Evolutionary conservation across 2,888 invertebrate species (phyloP), one percentile per base, ranked within the genome.

Genomic region (Rhynchonema sp.): DNA sequence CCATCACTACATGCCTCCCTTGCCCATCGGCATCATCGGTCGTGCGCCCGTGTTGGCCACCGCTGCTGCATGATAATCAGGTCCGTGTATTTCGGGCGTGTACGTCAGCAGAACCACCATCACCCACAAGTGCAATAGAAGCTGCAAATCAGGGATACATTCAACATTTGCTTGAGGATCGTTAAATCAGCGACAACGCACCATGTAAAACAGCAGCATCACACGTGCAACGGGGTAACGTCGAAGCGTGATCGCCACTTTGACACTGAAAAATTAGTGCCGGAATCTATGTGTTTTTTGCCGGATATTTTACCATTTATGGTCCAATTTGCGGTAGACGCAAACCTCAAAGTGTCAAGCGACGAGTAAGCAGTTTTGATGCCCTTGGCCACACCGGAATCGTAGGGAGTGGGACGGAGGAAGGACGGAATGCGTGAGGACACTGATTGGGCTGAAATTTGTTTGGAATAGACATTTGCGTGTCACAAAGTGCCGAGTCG

Each of bases 151-250:
- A 27, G 26, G 22, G 3, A 23, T 17, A 6, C 6, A 38, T 38
- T 38, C n/a, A n/a, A n/a, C n/a, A n/a, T n/a, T n/a, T n/a, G n/a
- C 38, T 38, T 17, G 38, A 13, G 38, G 38, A 38, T n/a, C n/a
- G n/a, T n/a, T n/a, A 38, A 38, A 38, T 38, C 17, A 38, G 38
- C 17, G 38, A 38, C 38, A 46, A 66, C 73, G 68, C 68, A 77
- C 86, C 81, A 89, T 85, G 73, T 90, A 90, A 67, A 84, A 76
- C 62, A 89, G 79, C n/a, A 88, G 81, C 72, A 86, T 82, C 61
- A 87, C 81, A 67, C 89, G 80, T 61, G 87, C 83, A 55, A 86
- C 74, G 0, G 89, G 89, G 75, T 88, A 85, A 61, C 87, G 78
- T 61, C 86, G 80, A 56, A 88, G 76, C 73, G 87, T 84, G 25